These are phyloP conservation scores for Drosophila sordidapex DNA, from an alignment of 2,888 invertebrate genomes.

Conservation along the genomic window DNA sequence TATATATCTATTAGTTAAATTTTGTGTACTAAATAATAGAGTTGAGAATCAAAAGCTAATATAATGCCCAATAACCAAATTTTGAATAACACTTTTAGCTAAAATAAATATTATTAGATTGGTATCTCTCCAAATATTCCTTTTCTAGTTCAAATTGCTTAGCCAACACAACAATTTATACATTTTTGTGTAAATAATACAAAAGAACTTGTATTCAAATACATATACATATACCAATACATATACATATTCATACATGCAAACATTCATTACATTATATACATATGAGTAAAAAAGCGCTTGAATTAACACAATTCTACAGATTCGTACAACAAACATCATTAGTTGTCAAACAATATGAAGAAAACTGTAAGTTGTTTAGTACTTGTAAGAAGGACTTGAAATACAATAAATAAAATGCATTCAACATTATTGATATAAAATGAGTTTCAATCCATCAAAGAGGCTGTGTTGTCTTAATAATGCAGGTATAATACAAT, in stretches of 20 bases:
- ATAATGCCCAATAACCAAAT: constrained; percentile 28
- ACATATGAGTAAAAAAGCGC: constrained; percentile 23
- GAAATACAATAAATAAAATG: constrained; percentile 62
- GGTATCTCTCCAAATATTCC: constrained; percentile 26
- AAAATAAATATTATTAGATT: constrained; percentile 58
- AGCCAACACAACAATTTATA: constrained; percentile 38
- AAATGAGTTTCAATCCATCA: background rate
- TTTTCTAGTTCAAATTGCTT: constrained; percentile 61
- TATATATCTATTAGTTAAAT: constrained; percentile 61
- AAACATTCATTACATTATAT: background rate
- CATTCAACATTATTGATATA: constrained; percentile 55
- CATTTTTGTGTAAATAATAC: constrained; percentile 62
- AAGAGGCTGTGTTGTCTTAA: too few species aligned
- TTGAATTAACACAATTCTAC: constrained; percentile 35
- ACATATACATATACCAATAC: constrained; percentile 8
- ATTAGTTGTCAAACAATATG: constrained; percentile 35
- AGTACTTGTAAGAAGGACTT: constrained; percentile 59
- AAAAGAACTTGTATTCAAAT: constrained; percentile 28
- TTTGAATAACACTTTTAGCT: constrained; percentile 47
- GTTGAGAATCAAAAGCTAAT: constrained; percentile 57
- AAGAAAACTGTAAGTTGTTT: constrained; percentile 58
- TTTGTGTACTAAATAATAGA: constrained; percentile 52
- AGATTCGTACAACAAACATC: constrained; percentile 41
- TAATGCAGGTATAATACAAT: too few species aligned
- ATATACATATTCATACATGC: constrained; percentile 2